phyloP scores from a whole-genome alignment of 2,113 vertebrate genomes.

The Apeltes quadracus region DNA sequence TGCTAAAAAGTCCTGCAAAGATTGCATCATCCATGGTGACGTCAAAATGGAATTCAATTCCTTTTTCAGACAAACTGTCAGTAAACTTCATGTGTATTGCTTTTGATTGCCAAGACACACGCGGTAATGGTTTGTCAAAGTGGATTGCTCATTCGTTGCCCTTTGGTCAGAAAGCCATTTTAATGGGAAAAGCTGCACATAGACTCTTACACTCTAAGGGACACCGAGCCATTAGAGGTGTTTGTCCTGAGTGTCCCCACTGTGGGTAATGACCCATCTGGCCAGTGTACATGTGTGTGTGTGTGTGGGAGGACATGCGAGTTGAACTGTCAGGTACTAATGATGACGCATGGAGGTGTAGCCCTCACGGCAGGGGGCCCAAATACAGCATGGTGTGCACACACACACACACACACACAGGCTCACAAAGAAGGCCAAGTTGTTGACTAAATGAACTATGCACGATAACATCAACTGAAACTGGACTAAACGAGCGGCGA shows the following conservation, averaged over 20 bases:
- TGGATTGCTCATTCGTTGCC: constrained; percentile 19
- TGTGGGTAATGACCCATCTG: constrained; percentile 71
- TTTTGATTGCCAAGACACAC: constrained; percentile 24
- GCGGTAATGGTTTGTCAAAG: constrained; percentile 31
- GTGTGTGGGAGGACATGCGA: constrained; percentile 28
- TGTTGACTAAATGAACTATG: constrained; percentile 2
- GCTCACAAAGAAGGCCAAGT: constrained; percentile 9
- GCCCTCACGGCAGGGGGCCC: constrained; percentile 35
- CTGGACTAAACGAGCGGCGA: constrained; percentile 32
- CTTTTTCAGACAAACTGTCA: constrained; percentile 27
- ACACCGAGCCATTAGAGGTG: constrained; percentile 52
- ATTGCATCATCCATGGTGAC: constrained; percentile 12
- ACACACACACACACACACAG: constrained; percentile 15
- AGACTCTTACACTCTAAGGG: constrained; percentile 31
- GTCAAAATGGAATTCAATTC: constrained; percentile 21
- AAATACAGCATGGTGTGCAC: constrained; percentile 24
- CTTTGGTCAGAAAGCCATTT: constrained; percentile 28
- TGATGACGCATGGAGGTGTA: constrained; percentile 63
- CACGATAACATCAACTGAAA: neutral
- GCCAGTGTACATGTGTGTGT: constrained; percentile 38
- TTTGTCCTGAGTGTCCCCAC: constrained; percentile 62
- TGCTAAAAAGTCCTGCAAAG: constrained; percentile 34
- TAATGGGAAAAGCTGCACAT: constrained; percentile 33
- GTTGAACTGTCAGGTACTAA: constrained; percentile 60
- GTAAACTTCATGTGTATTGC: constrained; percentile 21